A percentile compares a stretch with the other conserved stretches of the same genome.
These are phyloP conservation scores for Aleiodes leptofemur DNA, from an alignment of 2,888 invertebrate species.

Conservation along the genomic window DNA sequence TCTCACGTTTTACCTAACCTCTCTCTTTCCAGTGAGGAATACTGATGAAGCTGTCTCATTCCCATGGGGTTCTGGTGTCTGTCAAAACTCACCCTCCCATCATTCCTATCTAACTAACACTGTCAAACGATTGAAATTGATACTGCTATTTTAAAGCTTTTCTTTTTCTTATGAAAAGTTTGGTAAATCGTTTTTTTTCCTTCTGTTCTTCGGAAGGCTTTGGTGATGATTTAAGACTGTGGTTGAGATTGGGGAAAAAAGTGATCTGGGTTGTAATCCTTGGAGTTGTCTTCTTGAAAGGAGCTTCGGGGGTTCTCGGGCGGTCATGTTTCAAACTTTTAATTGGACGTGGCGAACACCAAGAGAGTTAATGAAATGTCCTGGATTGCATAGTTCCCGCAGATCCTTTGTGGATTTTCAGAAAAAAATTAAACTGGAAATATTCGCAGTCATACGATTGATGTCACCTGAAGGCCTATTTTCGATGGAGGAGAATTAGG, in stretches of 20 bases:
- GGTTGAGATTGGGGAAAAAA: not conserved
- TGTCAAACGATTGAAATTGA: not conserved
- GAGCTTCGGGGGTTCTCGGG: not conserved
- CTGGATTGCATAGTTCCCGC: too few relatives aligned
- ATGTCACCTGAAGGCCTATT: too few relatives aligned
- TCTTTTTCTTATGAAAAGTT: not conserved
- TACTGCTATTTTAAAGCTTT: not conserved
- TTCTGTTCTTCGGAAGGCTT: not conserved
- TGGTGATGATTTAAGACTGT: not conserved
- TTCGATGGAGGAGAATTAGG: too few relatives aligned
- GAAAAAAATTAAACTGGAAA: too few relatives aligned
- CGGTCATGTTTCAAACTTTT: slow-evolving; percentile 18
- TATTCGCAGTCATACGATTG: too few relatives aligned
- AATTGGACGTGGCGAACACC: not conserved
- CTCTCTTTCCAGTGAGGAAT: slow-evolving; percentile 45
- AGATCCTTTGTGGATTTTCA: too few relatives aligned
- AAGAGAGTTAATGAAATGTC: too few relatives aligned
- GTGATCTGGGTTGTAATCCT: not conserved
- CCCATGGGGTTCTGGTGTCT: slow-evolving; percentile 1
- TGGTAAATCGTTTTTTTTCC: not conserved
- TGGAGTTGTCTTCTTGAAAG: slow-evolving; percentile 1
- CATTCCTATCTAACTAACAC: not conserved
- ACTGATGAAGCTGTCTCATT: slow-evolving; percentile 31
- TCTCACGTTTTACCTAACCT: slow-evolving; percentile 61
- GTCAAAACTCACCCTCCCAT: slow-evolving; percentile 32